Percentiles rank a stretch among this genome's conserved stretches.
Conservation (phyloP, 2,888 invertebrate genomes). For the Macrophya alboannulata region DNA sequence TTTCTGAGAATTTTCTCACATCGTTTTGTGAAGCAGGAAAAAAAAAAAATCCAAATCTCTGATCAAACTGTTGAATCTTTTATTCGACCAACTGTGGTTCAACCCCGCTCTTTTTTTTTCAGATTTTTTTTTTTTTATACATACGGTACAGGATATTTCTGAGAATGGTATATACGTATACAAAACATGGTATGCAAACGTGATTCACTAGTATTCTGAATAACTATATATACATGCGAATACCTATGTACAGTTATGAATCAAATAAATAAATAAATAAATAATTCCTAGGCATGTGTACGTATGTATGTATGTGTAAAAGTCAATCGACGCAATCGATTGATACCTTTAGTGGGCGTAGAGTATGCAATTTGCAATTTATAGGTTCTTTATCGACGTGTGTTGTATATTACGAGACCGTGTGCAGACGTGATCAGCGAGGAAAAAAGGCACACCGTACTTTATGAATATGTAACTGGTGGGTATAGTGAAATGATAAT, state of each 20-base stretch:
- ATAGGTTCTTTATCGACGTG: neutral
- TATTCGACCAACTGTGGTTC: neutral
- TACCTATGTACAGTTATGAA: neutral
- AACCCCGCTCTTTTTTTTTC: neutral
- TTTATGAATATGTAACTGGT: neutral
- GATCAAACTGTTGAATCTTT: neutral
- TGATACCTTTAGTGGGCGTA: neutral
- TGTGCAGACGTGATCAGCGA: neutral
- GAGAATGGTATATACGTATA: neutral
- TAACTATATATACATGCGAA: neutral
- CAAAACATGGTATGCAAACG: neutral
- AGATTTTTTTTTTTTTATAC: neutral
- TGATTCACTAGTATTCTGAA: neutral
- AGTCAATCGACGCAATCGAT: neutral
- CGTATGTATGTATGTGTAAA: neutral
- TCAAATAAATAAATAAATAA: neutral
- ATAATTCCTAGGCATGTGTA: neutral
- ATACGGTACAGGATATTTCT: neutral
- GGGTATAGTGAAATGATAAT: neutral
- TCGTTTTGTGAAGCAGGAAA: neutral
- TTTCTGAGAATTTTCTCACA: neutral
- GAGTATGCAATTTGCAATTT: slow-evolving; percentile 7
- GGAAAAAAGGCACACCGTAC: neutral
- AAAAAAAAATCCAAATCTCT: neutral
- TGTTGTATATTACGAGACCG: neutral